Evolutionary conservation across 2,888 invertebrate species (phyloP), one percentile per base, ranked within the genome.

Genomic region (Reticulitermes lucifugus): DNA sequence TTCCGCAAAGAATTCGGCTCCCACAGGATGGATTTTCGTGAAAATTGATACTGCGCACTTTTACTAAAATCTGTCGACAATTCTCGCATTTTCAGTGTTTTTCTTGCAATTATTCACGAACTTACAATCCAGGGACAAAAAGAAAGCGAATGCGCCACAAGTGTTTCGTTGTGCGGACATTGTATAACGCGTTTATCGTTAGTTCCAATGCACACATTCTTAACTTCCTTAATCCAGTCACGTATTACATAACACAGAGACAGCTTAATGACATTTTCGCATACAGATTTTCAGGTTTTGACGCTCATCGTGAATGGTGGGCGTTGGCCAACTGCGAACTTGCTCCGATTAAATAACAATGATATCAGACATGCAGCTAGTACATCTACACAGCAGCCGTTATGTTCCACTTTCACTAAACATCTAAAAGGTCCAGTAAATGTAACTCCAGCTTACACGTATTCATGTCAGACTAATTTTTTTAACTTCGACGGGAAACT

Each of bases 291-390:
- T 25, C 25, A 5, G n/a, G 65, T 73, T 73, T 73, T 41, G 41
- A 35, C 73, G 14, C 6, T 41, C 41, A 73, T 18, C 9, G 73
- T 41, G 73, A 73, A 73, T 73, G 73, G 73, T 73, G 35, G 73
- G 73, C 73, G 73, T 73, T 73, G 73, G 73, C 73, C 25, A 41
- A 73, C 73, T 73, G 73, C 35, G 73, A 73, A 73, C 73, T 73
- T 41, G 73, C 73, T 73, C 71, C 71, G 71, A 73, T 73, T 73
- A 73, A 73, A 73, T 73, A 73, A 73, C 73, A 73, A 73, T 73
- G 73, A 41, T 41, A 73, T 73, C 73, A 9, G 41, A 73, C 41
- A 35, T 73, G 18, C 73, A 73, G 73, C 12, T 73, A 73, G 41
- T 73, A 41, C 73, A 41, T 41, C 25, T 35, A 29, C 73, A 41